Conservation (phyloP, 2,113 vertebrate species). For the Anhinga rufa region DNA sequence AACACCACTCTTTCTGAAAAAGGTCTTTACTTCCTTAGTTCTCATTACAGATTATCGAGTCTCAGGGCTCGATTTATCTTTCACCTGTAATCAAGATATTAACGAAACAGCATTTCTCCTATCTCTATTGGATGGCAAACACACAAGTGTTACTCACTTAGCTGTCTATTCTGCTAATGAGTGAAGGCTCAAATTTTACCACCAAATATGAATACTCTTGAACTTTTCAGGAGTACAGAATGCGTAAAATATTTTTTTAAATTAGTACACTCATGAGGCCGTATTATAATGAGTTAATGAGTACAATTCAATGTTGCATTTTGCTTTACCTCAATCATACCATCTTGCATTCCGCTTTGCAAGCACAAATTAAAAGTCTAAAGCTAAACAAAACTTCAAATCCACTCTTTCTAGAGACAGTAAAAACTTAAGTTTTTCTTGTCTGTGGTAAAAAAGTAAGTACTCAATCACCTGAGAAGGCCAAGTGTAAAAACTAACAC, state of each 20-base stretch:
- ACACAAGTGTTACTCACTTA: background rate
- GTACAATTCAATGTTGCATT: background rate
- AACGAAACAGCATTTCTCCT: background rate
- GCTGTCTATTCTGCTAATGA: background rate
- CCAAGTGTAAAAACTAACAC: background rate
- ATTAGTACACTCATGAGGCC: background rate
- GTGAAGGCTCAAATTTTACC: background rate
- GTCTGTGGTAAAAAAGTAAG: background rate
- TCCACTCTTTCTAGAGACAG: background rate
- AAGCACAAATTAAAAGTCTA: background rate
- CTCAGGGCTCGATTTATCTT: background rate
- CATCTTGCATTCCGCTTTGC: background rate
- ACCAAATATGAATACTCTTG: background rate
- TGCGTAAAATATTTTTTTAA: background rate
- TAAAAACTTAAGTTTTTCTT: background rate
- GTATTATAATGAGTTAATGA: background rate
- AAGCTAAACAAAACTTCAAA: background rate
- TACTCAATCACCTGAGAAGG: background rate
- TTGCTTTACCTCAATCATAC: background rate
- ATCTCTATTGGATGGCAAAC: background rate
- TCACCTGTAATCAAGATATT: background rate
- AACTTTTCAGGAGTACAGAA: background rate
- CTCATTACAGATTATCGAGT: slow-evolving; percentile 3
- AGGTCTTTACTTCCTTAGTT: slow-evolving; percentile 17
- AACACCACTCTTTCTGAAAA: slow-evolving; percentile 23